phyloP scores from a whole-genome alignment of 2,797 vertebrate genomes.

The Girardinus metallicus region DNA sequence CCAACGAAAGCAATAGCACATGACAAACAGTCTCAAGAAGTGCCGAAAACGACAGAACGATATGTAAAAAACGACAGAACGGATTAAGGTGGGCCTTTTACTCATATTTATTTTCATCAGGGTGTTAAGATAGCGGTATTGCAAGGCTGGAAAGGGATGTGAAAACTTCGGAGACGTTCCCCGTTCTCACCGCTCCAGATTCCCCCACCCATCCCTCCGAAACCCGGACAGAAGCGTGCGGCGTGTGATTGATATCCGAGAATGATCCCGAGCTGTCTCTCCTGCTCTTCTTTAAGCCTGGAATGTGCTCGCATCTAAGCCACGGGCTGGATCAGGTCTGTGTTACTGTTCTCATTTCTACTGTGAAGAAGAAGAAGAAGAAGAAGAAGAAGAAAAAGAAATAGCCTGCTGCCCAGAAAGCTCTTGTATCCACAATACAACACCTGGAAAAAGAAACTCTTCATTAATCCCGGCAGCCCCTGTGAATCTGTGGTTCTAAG shows the following conservation, averaged over 20 bases:
- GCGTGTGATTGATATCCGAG: constrained; percentile 55
- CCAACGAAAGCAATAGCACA: constrained; percentile 37
- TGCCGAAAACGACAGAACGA: constrained; percentile 31
- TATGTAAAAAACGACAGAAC: constrained; percentile 11
- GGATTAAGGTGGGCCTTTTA: constrained; percentile 32
- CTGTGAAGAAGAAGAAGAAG: constrained; percentile 67
- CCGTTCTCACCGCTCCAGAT: background rate
- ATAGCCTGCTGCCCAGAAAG: constrained; percentile 76
- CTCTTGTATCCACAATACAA: constrained; percentile 86
- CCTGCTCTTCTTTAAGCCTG: constrained; percentile 28
- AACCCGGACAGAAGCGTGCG: constrained; percentile 20
- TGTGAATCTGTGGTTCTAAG: constrained; percentile 77
- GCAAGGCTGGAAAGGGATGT: constrained; percentile 8
- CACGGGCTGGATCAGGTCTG: constrained; percentile 70
- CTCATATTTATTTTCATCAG: constrained; percentile 39
- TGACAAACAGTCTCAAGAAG: constrained; percentile 22
- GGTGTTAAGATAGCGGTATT: constrained; percentile 26
- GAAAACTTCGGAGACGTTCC: constrained; percentile 15
- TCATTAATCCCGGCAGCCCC: constrained; percentile 79
- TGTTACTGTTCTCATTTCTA: constrained; percentile 84
- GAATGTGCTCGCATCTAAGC: constrained; percentile 67
- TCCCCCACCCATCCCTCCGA: background rate
- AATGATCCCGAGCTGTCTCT: constrained; percentile 22
- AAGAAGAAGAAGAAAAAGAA: constrained; percentile 54
- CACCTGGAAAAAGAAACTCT: constrained; percentile 86